Evolutionary conservation across 53 echinoderm and acorn worm species (phyloP).

Genomic region (Arbacia lixula): DNA sequence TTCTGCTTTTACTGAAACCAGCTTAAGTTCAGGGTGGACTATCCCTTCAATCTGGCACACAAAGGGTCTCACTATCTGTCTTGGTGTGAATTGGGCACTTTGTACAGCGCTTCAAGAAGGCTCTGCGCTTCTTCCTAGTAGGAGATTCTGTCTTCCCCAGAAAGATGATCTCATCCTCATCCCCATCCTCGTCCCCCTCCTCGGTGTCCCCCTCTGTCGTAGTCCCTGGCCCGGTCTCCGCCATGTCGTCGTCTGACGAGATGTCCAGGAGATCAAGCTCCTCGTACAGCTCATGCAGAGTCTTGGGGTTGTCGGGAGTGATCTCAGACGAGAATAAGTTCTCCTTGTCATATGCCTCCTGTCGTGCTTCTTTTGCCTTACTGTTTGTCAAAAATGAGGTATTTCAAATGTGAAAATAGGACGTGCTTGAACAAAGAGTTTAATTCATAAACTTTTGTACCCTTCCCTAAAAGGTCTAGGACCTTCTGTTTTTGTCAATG

Average conservation of each 20-base stretch:
- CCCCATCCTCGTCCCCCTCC: conserved; percentile 4
- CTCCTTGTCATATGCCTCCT: conserved; percentile 30
- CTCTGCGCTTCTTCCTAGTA: conserved; percentile 10
- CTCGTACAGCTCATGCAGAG: conserved; percentile 53
- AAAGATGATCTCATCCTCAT: conserved; percentile 49
- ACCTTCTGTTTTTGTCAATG: too few relatives aligned
- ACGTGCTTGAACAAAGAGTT: too few relatives aligned
- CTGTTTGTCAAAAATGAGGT: too few relatives aligned
- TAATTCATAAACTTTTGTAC: too few relatives aligned
- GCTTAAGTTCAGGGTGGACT: too few relatives aligned
- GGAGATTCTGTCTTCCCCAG: conserved; percentile 13
- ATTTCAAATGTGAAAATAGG: too few relatives aligned
- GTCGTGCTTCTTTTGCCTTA: background rate
- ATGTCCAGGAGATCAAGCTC: conserved; percentile 60
- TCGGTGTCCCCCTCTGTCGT: background rate
- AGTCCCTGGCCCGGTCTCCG: background rate
- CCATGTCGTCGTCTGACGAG: background rate
- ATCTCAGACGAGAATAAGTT: conserved; percentile 50
- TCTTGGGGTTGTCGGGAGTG: conserved; percentile 33
- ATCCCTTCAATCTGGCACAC: too few relatives aligned
- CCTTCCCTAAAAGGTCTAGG: too few relatives aligned
- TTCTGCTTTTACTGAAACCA: too few relatives aligned
- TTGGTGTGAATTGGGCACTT: too few relatives aligned
- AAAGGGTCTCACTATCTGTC: too few relatives aligned
- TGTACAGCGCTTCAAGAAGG: too few relatives aligned